These are phyloP conservation scores for Leptinotarsa texana DNA, from an alignment of 1,140 invertebrate species.

Conservation along the genomic window DNA sequence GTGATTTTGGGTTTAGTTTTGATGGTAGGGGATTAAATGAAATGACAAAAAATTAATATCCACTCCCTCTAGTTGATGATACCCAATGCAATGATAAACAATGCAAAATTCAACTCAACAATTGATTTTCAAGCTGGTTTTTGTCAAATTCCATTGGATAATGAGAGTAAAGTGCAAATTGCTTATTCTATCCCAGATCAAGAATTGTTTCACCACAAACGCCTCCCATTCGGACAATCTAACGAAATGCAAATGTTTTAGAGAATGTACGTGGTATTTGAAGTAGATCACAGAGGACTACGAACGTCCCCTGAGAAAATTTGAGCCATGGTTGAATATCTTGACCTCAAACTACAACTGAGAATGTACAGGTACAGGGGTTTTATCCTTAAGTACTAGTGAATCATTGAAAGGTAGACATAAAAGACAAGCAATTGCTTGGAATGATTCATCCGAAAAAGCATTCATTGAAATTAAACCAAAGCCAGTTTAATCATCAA, in stretches of 20 bases:
- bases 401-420: no score
- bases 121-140: not conserved
- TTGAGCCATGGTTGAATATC: no score
- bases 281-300: constrained; percentile 47
- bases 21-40: not conserved
- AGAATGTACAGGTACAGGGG: no score
- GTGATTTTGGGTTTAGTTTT: no score
- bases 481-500: no score
- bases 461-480: no score
- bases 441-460: no score
- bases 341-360: no score
- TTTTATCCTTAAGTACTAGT: no score
- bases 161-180: not conserved
- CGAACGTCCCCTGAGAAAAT: constrained; percentile 17
- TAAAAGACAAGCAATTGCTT: no score
- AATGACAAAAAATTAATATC: constrained; percentile 2
- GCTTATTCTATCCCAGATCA: not conserved
- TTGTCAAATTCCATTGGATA: not conserved
- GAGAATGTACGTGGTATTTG: constrained; percentile 48
- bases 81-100: not conserved
- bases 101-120: not conserved
- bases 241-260: not conserved
- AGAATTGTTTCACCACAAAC: not conserved
- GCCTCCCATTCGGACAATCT: not conserved
- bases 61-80: not conserved